Evolutionary conservation across 2,797 vertebrate species (phyloP), one percentile per base, ranked within the genome.

Genomic region (Megalops cyprinoides): DNA sequence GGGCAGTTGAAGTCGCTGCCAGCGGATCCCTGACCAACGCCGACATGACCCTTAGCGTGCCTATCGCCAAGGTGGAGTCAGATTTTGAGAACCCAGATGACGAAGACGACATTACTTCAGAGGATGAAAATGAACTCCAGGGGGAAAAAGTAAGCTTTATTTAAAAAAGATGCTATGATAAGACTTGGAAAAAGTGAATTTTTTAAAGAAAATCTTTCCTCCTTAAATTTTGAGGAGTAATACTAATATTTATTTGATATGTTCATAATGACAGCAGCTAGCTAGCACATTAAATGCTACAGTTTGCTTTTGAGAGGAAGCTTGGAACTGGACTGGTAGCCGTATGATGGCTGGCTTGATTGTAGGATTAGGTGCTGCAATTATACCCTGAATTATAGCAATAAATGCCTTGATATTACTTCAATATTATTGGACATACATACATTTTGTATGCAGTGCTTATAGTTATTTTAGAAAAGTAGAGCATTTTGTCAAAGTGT

Each of bases 41-140:
- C 67, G 89, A 88, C 83, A 85, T 95, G 84, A 94, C 91, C 0
- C 90, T 85, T 8, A 74, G 75, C 18, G 96, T 96, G 44, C 96
- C 96, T 28, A 96, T 97, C 0, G 96, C 95, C 81, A 95, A 93
- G 0, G 94, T 93, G 80, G 96, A 97, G 87, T 96, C 96, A 0
- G 96, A 97, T 83, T 88, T 94, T 42, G 95, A 96, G 0, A 90
- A 89, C 83, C 90, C 89, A 23, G 89, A 92, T 0, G 95, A 96
- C 39, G 94, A 93, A 76, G 94, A 95, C 76, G 91, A 94, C 0
- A 94, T 92, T 82, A 92, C 93, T 74, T 82, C 85, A 3, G 86
- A 84, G 9, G 74, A 85, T 18, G 85, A 86, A 55, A 77, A 82
- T 0, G 92, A 95, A 37, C 89, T 92, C 0, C 74, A 37, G 76